Conservation (phyloP, 1,140 invertebrate species). For the Zaprionus tsacasi region DNA sequence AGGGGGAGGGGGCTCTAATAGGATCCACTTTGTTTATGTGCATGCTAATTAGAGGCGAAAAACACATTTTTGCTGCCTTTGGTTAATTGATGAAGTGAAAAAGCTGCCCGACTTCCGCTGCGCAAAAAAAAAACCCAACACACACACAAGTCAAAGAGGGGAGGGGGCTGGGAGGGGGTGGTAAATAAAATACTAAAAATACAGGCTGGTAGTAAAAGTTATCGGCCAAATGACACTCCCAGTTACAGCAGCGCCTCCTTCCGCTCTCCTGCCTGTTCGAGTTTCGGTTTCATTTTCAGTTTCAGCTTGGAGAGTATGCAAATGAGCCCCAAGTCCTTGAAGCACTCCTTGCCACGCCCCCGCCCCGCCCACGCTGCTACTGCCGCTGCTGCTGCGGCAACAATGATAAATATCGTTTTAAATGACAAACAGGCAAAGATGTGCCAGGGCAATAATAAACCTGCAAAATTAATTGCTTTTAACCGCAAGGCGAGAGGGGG, state of each 20-base stretch:
- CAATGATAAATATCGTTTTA: constrained; percentile 76
- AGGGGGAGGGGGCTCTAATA: constrained; percentile 53
- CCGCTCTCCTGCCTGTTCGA: background rate
- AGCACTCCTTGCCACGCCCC: background rate
- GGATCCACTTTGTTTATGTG: constrained; percentile 78
- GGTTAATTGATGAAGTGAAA: constrained; percentile 81
- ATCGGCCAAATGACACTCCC: constrained; percentile 67
- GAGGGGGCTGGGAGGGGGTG: background rate
- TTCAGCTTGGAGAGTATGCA: constrained; percentile 28
- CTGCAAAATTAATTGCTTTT: constrained; percentile 72
- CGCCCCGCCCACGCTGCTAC: background rate
- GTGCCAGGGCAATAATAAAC: constrained; percentile 64
- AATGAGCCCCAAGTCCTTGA: constrained; percentile 15
- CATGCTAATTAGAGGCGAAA: constrained; percentile 79
- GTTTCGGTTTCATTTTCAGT: constrained; percentile 10
- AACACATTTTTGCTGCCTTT: constrained; percentile 76
- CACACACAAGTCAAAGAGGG: background rate
- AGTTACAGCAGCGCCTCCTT: constrained; percentile 2
- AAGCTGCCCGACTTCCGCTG: constrained; percentile 42
- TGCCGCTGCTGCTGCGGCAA: constrained; percentile 33
- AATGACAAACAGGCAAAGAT: constrained; percentile 67
- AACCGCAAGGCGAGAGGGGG: constrained; percentile 34
- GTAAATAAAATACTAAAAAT: constrained; percentile 49
- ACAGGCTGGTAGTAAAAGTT: constrained; percentile 57
- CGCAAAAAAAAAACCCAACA: constrained; percentile 33